Evolutionary conservation across 2,888 invertebrate species (phyloP), one percentile per base, ranked within the genome.

Genomic region (Drosophila bunnanda): DNA sequence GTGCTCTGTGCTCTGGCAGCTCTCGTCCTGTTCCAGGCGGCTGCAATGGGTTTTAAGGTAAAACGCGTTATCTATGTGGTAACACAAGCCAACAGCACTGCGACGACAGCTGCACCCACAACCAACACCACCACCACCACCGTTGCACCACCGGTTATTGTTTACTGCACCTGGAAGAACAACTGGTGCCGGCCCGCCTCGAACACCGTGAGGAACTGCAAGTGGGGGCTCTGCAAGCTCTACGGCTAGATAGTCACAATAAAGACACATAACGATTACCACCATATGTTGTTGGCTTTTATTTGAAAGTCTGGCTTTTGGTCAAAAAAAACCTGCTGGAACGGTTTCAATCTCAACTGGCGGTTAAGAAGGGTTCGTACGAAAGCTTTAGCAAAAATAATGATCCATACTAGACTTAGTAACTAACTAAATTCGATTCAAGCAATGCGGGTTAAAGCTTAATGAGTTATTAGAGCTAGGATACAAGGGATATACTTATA

Each of bases 351-450:
- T 71, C 71, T 70, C 61, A 71, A 41, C 52, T 56, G 56, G 60
- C 69, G 39, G 39, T 32, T 50, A 46, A 56, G 32, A 46, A 56
- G 32, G 71, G 44, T 44, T 56, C 34, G 20, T 53, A 56, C 25
- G 56, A 62, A 72, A 70, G 71, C 71, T 46, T 62, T 72, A 62
- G 62, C 62, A 57, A 71, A 70, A 70, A 70, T 70, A 55, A 67
- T 65, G 48, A 13, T 41, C 62, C 56, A 61, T 61, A 32, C 38
- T 56, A 30, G 36, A 43, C 71, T 72, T 72, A 72, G 46, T 36
- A 32, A 41, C 71, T 72, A 66, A 69, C 70, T 67, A 70, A 78
- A 76, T 78, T 78, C 70, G 78, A 55, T 76, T 58, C 46, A 67
- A 52, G 67, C 61, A 70, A 38, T 46, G 34, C 41, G 53, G 77